These are phyloP conservation scores for Rhea americana DNA, from an alignment of 2,113 vertebrate genomes.

Conservation along the genomic window DNA sequence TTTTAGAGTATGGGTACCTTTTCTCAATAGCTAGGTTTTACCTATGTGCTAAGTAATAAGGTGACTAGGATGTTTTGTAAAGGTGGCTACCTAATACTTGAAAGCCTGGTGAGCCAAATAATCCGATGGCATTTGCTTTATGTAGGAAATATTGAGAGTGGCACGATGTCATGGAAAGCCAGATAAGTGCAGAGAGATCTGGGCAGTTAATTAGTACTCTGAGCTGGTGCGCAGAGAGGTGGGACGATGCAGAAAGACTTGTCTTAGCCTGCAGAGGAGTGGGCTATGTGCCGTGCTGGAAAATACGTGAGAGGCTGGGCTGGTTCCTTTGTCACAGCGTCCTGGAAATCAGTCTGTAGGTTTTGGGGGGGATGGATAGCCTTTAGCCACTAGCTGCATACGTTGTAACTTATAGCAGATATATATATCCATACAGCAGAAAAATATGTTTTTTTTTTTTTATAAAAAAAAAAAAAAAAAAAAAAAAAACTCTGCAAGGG, in stretches of 20 bases:
- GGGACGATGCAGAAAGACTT: not conserved
- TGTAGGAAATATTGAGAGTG: not conserved
- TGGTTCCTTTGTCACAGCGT: not conserved
- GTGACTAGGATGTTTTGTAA: not conserved
- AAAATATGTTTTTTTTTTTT: no score
- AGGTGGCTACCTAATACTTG: not conserved
- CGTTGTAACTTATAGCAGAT: not conserved
- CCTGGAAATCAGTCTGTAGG: not conserved
- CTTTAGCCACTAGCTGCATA: accelerated
- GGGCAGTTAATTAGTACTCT: not conserved
- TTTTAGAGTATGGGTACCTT: not conserved
- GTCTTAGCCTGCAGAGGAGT: not conserved
- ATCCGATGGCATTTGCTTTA: not conserved
- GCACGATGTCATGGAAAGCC: not conserved
- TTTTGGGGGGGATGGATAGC: not conserved
- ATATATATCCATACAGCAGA: not conserved
- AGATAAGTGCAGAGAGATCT: not conserved
- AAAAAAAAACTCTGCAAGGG: not conserved
- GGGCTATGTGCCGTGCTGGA: not conserved
- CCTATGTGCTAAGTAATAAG: not conserved
- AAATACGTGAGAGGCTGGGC: not conserved
- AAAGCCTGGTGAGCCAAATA: not conserved
- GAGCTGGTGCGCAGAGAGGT: not conserved
- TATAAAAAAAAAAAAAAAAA: no score
- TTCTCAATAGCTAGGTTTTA: not conserved